Conservation (phyloP, 2,113 vertebrate species). For the Amphiprion ocellaris region DNA sequence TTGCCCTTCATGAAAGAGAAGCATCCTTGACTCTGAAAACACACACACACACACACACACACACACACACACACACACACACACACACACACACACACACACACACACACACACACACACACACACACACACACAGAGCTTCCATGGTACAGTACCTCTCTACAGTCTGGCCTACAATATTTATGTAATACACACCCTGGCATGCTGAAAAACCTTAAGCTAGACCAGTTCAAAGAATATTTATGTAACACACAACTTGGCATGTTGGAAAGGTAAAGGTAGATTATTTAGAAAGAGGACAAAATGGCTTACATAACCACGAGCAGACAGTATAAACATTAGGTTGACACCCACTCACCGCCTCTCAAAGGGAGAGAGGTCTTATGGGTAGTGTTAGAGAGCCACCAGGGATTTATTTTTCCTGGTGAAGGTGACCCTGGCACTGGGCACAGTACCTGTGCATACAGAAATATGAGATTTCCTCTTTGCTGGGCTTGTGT, state of each 20-base stretch:
- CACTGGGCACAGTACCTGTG: slow-evolving; percentile 78
- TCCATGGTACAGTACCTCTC: slow-evolving; percentile 61
- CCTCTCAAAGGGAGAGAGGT: slow-evolving; percentile 75
- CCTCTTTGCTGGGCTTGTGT: slow-evolving; percentile 71
- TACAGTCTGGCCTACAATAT: slow-evolving; percentile 68
- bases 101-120: not conserved
- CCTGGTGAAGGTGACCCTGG: slow-evolving; percentile 80
- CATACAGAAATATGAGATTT: slow-evolving; percentile 81
- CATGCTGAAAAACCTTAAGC: slow-evolving; percentile 59
- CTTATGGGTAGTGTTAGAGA: slow-evolving; percentile 76
- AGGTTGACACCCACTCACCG: slow-evolving; percentile 78
- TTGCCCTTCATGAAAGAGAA: slow-evolving; percentile 73
- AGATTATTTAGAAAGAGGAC: slow-evolving; percentile 75
- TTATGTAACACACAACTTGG: slow-evolving; percentile 76
- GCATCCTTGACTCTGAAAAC: slow-evolving; percentile 74
- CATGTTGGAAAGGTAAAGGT: slow-evolving; percentile 74
- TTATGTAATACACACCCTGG: slow-evolving; percentile 79
- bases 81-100: not conserved
- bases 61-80: not conserved
- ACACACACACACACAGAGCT: not conserved
- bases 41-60: not conserved
- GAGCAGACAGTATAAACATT: slow-evolving; percentile 83
- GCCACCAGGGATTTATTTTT: slow-evolving; percentile 76
- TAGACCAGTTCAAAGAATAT: slow-evolving; percentile 65
- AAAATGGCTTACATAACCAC: slow-evolving; percentile 78